Evolutionary conservation across 2,888 invertebrate genomes (phyloP), one percentile per base, ranked within the genome.

Genomic region (Drosophila prostipennis): DNA sequence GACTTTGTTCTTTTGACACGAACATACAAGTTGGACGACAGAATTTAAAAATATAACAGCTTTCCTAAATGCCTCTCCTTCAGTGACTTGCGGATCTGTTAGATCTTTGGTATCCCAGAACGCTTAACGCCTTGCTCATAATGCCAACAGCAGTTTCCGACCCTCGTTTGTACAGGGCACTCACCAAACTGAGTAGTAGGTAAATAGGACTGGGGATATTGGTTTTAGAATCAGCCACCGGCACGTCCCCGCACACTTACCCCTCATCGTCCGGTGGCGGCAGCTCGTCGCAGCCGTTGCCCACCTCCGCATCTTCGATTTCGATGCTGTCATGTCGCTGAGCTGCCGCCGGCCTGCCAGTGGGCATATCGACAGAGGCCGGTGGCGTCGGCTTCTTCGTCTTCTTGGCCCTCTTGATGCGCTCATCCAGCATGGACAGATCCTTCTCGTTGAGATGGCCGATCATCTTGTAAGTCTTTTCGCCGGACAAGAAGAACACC

Each of bases 401-500:
- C 90, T 96, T 96, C 69, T 95, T 94, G 1, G 97, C 96, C 29
- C 99, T 94, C 91, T 99, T 99, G 63, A 99, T 98, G 49, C 99
- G 94, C 92, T 99, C 99, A 89, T 99, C 99, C 51, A 99, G 92
- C 81, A 99, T 93, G 0, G 98, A 97, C 89, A 96, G 94, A 90
- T 99, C 99, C 92, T 99, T 99, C 90, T 99, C 98, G 1, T 96
- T 96, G 87, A 98, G 96, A 93, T 96, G 96, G 72, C 98, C 98
- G 78, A 98, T 95, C 92, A 97, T 94, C 93, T 98, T 98, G 92
- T 96, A 97, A 0, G 99, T 82, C 65, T 89, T 95, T 85, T 99
- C 99, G 0, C 98, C 98, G 72, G 98, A 96, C 36, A 98, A 93
- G 92, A 96, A 96, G 92, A 97, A 98, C 0, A 97, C 98, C 78